These are phyloP conservation scores for Oreochromis tanganicae DNA, from an alignment of 2,113 vertebrate species.

Conservation along the genomic window DNA sequence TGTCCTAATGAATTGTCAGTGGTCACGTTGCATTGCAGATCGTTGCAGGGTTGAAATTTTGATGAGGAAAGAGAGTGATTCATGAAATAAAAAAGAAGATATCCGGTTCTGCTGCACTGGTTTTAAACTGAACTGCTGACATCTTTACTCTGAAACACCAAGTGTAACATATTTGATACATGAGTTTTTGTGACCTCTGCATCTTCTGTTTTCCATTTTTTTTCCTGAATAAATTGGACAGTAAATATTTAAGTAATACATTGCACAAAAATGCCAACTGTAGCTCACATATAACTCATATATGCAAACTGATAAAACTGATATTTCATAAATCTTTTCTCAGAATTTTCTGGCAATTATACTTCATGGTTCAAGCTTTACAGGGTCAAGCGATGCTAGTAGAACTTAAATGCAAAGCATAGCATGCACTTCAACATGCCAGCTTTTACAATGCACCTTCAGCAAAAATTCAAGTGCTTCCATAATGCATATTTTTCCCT, in stretches of 20 bases:
- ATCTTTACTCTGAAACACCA: accelerated
- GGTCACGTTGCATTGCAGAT: background rate
- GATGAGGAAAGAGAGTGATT: background rate
- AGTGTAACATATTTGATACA: background rate
- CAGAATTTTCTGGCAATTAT: background rate
- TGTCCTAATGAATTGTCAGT: background rate
- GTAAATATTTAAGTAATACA: background rate
- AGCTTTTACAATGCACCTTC: background rate
- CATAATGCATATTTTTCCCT: background rate
- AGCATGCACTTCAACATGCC: background rate
- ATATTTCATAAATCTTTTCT: background rate
- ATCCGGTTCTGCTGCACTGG: background rate
- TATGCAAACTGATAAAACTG: background rate
- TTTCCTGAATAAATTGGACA: accelerated
- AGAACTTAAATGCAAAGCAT: background rate
- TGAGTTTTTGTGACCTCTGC: background rate
- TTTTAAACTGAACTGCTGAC: background rate
- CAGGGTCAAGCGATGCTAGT: background rate
- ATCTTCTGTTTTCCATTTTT: background rate
- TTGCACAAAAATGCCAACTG: background rate
- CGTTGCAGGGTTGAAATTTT: background rate
- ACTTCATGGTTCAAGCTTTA: background rate
- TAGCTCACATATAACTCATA: background rate
- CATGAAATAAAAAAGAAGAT: background rate
- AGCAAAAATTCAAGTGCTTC: background rate